Evolutionary conservation across 2,797 vertebrate genomes (phyloP).

Genomic region (Chiroxiphia lanceolata): DNA sequence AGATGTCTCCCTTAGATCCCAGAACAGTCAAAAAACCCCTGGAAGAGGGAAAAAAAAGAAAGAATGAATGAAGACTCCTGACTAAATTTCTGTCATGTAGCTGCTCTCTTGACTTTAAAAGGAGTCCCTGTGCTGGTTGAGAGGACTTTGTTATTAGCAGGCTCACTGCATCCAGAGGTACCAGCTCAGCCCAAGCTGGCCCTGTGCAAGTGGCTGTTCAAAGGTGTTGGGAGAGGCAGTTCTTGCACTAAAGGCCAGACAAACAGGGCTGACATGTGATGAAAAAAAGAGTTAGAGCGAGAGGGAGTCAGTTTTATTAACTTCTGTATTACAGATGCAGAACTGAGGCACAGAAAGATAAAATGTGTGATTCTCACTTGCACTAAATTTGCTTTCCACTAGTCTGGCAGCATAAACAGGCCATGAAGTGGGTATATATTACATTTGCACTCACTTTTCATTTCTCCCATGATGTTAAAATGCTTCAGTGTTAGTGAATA

Average conservation of each 20-base stretch:
- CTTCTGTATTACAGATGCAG: slow-evolving; percentile 50
- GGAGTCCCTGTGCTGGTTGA: background rate
- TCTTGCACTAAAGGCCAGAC: background rate
- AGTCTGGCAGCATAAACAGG: slow-evolving; percentile 53
- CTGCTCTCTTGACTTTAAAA: background rate
- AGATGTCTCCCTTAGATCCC: background rate
- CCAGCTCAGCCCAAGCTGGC: background rate
- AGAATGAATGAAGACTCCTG: background rate
- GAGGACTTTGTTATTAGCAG: background rate
- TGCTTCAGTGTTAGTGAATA: slow-evolving; percentile 36
- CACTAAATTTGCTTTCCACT: slow-evolving; percentile 64
- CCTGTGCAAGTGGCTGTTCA: background rate
- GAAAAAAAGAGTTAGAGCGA: background rate
- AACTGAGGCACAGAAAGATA: slow-evolving; percentile 50
- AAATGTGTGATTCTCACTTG: slow-evolving; percentile 62
- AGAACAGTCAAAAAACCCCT: background rate
- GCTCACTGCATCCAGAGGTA: background rate
- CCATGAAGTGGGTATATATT: slow-evolving; percentile 55
- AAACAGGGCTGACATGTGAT: background rate
- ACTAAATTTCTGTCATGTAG: background rate
- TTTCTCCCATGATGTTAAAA: slow-evolving; percentile 49
- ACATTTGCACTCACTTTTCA: slow-evolving; percentile 61
- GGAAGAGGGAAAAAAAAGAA: background rate
- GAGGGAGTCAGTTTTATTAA: slow-evolving; percentile 48
- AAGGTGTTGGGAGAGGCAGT: background rate